phyloP scores from a whole-genome alignment of 2,113 vertebrate genomes.

The Amphiprion ocellaris region DNA sequence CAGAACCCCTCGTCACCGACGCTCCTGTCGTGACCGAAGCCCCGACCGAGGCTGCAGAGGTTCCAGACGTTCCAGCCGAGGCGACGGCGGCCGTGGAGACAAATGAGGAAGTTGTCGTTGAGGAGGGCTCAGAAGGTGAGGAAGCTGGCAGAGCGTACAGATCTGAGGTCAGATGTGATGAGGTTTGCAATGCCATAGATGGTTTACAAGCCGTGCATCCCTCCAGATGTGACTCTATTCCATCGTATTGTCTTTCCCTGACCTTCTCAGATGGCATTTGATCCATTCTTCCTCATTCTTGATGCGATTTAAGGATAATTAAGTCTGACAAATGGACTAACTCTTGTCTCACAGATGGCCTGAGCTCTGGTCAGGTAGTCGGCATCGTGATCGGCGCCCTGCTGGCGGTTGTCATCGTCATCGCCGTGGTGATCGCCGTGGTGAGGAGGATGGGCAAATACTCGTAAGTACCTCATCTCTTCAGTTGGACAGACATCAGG shows the following conservation, averaged over 20 bases:
- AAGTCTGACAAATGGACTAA: neutral
- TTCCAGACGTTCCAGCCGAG: rapidly evolving
- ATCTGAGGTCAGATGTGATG: no score
- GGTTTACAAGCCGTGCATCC: no score
- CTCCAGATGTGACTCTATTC: neutral
- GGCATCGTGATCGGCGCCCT: slow-evolving; percentile 83
- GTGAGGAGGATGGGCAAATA: slow-evolving; percentile 86
- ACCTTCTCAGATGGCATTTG: no score
- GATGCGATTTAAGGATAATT: neutral
- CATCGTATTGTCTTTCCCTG: no score
- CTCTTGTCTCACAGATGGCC: slow-evolving; percentile 56
- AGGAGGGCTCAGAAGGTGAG: slow-evolving; percentile 36
- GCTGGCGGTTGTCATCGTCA: slow-evolving; percentile 74
- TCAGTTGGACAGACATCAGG: neutral
- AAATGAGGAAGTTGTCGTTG: neutral
- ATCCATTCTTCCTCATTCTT: no score
- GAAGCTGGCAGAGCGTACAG: neutral
- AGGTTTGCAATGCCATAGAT: no score
- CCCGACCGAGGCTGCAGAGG: neutral
- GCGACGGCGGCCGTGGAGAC: rapidly evolving
- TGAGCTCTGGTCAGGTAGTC: slow-evolving; percentile 78
- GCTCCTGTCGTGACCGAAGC: neutral
- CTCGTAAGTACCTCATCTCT: slow-evolving; percentile 78
- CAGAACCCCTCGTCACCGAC: neutral
- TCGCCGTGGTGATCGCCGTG: slow-evolving; percentile 72